Evolutionary conservation across 2,797 vertebrate genomes (phyloP), one percentile per base, ranked within the genome.

Genomic region (Geotrypetes seraphini): DNA sequence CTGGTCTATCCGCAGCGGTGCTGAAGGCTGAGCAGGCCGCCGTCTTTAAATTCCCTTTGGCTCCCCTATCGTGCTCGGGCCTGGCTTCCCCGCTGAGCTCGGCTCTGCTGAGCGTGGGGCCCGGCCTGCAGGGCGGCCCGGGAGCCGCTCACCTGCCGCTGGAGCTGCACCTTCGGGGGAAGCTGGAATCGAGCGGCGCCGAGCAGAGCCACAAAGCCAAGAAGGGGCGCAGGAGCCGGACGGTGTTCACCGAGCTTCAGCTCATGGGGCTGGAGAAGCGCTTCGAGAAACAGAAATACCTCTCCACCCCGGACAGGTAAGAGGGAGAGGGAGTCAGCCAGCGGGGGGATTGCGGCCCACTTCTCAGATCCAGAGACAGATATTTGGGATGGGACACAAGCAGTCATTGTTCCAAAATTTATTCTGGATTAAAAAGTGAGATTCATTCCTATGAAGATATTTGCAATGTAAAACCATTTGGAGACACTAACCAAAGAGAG

Each of bases 211-310:
- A 74, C 25, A 97, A 95, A 30, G 84, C 79, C 39, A 99, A 97
- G 78, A 99, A 99, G 40, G 94, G 94, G 13, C 81, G 95, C 13
- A 73, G 94, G 19, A 99, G 95, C 68, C 86, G 95, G 43, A 99
- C 95, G 0, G 95, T 99, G 28, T 99, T 99, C 69, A 99, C 94
- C 2, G 95, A 99, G 60, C 82, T 99, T 50, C 95, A 99, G 71
- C 78, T 98, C 8, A 96, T 99, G 94, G 95, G 95, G 14, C 72
- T 99, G 64, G 95, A 99, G 81, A 99, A 99, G 19, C 84, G 92
- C 66, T 99, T 99, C 55, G 95, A 99, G 76, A 97, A 98, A 71
- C 94, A 98, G 71, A 99, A 98, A 63, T 98, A 99, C 43, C 90
- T 98, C 28, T 99, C 95, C 22, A 99, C 95, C 2, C 95, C 95